Percentiles rank a stretch among this genome's conserved stretches.
phyloP scores from a whole-genome alignment of 2,797 vertebrate species.

The Gephyroberyx darwinii region DNA sequence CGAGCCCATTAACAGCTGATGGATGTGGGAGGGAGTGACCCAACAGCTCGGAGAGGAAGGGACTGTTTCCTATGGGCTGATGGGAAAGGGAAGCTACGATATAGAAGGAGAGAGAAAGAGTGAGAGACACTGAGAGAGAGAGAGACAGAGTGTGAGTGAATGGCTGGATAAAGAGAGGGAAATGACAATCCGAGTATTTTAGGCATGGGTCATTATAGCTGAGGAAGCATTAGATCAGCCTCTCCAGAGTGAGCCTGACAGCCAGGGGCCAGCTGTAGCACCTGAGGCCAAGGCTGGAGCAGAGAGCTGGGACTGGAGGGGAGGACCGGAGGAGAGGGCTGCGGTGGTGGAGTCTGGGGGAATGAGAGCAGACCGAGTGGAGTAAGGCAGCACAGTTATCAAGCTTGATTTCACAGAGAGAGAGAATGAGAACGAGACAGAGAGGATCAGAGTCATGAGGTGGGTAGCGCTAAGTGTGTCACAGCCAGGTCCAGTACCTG shows the following conservation, averaged over 20 bases:
- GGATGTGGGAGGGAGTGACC: conserved; percentile 80
- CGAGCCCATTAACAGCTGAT: conserved; percentile 80
- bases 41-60: conserved; percentile 73
- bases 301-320: conserved; percentile 28
- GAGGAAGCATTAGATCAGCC: conserved; percentile 82
- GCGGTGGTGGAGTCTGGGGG: conserved; percentile 29
- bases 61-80: conserved; percentile 77
- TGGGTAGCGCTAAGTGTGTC: conserved; percentile 27
- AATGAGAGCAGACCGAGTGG: conserved; percentile 39
- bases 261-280: conserved; percentile 44
- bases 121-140: conserved; percentile 34
- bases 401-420: conserved; percentile 41
- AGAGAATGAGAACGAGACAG: conserved; percentile 29
- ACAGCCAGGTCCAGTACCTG: conserved; percentile 43
- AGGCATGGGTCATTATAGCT: conserved; percentile 76
- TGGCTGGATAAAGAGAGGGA: conserved; percentile 50
- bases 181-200: conserved; percentile 64
- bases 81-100: not conserved
- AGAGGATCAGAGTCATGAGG: conserved; percentile 34
- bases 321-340: not conserved
- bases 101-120: conserved; percentile 35
- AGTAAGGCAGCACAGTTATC: conserved; percentile 45
- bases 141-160: conserved; percentile 64
- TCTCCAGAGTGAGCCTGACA: conserved; percentile 75
- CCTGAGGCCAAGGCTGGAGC: conserved; percentile 65